Conservation (phyloP, 2,797 vertebrate genomes). For the Rhadinocentrus ornatus region DNA sequence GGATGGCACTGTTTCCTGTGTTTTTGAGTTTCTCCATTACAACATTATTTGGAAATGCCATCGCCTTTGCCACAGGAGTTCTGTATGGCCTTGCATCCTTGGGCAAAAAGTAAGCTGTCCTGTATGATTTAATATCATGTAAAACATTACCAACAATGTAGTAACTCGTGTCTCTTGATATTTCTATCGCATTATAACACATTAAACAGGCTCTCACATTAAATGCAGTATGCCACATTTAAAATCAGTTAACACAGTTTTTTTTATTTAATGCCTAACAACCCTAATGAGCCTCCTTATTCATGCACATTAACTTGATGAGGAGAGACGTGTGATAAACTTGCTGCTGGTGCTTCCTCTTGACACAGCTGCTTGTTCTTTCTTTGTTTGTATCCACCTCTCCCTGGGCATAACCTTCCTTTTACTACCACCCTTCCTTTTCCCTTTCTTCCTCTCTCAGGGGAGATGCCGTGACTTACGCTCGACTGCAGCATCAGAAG, state of each 20-base stretch:
- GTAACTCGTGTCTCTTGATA: conserved; percentile 31
- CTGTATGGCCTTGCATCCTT: conserved; percentile 95
- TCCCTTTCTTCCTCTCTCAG: conserved; percentile 68
- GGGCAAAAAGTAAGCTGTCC: conserved; percentile 91
- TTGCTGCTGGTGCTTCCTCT: conserved; percentile 25
- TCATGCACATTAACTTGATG: conserved; percentile 37
- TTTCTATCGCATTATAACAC: conserved; percentile 26
- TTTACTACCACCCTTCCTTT: conserved; percentile 18
- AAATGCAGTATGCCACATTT: conserved; percentile 26
- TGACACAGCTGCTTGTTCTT: conserved; percentile 23
- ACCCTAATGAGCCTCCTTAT: conserved; percentile 30
- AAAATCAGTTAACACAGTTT: conserved; percentile 40
- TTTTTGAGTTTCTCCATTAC: conserved; percentile 91
- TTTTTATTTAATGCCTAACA: conserved; percentile 39
- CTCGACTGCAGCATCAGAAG: conserved; percentile 92
- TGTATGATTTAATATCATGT: neutral
- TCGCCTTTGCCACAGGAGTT: conserved; percentile 94
- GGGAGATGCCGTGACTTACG: conserved; percentile 93
- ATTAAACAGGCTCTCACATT: conserved; percentile 49
- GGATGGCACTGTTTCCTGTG: conserved; percentile 92
- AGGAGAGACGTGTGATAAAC: conserved; percentile 24
- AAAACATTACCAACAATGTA: conserved; percentile 6
- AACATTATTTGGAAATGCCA: conserved; percentile 92
- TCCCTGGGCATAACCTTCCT: conserved; percentile 29
- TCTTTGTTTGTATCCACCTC: conserved; percentile 13